Evolutionary conservation across 1,140 invertebrate genomes (phyloP), one percentile per base, ranked within the genome.

Genomic region (Ips nitidus): DNA sequence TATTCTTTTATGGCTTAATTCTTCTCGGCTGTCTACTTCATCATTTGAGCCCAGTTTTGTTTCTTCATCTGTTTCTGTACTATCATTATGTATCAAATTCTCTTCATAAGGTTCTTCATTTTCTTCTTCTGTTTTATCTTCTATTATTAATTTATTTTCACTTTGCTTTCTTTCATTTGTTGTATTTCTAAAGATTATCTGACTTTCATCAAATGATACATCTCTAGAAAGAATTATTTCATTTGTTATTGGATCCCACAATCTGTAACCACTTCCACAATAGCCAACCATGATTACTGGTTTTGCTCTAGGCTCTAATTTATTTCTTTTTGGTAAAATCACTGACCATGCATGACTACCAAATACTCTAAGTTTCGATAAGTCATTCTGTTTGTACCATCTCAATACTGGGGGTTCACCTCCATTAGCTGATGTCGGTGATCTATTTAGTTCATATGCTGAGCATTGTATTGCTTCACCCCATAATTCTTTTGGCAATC

Each of bases 211-310:
- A 53, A 69, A 69, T 36, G 7, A 7, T 22, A 73, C 73, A 62
- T 76, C 73, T 56, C 70, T 71, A 42, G 68, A 70, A 6, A 53
- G 50, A 52, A 76, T 70, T n/a, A 77, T 52, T 70, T 75, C 69
- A 50, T 69, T 56, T 60, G 47, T 37, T 58, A 70, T 62, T 8
- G 67, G 56, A 53, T 70, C 57, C 73, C 75, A 78, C 4, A 77
- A 67, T 69, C 64, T 75, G 56, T 78, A 78, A 2, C 75, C 73
- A 52, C 60, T 66, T n/a, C 56, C 56, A 68, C 53, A 66, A 45
- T 77, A 75, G 7, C 72, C 74, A 52, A 75, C 56, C 65, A 76
- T 69, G 7, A 60, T 39, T 8, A 52, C 41, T 47, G 41, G 41
- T 36, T 58, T 55, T 2, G 52, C 52, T 41, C 56, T 70, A 2